Conservation (phyloP, 1,140 invertebrate species). For the Piezodorus guildinii region DNA sequence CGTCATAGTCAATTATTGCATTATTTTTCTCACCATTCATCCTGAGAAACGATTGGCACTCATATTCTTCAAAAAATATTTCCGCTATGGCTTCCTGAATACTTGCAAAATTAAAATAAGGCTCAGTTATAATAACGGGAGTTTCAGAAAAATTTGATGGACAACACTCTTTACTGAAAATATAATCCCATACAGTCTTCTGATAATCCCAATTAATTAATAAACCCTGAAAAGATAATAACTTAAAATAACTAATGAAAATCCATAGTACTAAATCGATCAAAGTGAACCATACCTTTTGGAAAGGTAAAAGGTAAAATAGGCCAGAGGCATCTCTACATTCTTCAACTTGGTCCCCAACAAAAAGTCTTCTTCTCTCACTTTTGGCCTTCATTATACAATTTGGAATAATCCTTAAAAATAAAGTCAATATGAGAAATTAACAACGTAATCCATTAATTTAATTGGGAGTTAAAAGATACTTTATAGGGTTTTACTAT, state of each 20-base stretch:
- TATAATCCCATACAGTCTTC: slow-evolving; percentile 92
- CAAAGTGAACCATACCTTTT: slow-evolving; percentile 49
- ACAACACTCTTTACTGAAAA: slow-evolving; percentile 81
- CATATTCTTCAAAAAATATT: slow-evolving; percentile 96
- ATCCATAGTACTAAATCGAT: neutral
- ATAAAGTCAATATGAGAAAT: neutral
- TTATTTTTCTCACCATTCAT: slow-evolving; percentile 49
- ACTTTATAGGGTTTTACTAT: neutral
- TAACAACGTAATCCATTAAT: neutral
- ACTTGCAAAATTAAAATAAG: slow-evolving; percentile 84
- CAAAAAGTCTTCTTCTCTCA: slow-evolving; percentile 82
- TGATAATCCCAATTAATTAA: slow-evolving; percentile 91
- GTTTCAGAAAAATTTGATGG: slow-evolving; percentile 64
- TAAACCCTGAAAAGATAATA: slow-evolving; percentile 53
- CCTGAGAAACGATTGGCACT: slow-evolving; percentile 71
- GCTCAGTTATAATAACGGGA: slow-evolving; percentile 84
- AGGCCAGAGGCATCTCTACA: slow-evolving; percentile 90
- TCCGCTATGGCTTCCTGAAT: slow-evolving; percentile 89
- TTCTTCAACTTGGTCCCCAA: slow-evolving; percentile 88
- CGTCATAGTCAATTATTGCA: no score
- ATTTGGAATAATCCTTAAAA: slow-evolving; percentile 68
- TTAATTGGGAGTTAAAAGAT: neutral
- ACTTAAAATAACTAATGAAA: neutral
- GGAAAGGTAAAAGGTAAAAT: slow-evolving; percentile 88
- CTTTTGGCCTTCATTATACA: slow-evolving; percentile 97